A percentile compares a stretch with the other conserved stretches of the same genome.
Evolutionary conservation across 1,140 invertebrate species (phyloP).

Genomic region (Drosophila parabipectinata): DNA sequence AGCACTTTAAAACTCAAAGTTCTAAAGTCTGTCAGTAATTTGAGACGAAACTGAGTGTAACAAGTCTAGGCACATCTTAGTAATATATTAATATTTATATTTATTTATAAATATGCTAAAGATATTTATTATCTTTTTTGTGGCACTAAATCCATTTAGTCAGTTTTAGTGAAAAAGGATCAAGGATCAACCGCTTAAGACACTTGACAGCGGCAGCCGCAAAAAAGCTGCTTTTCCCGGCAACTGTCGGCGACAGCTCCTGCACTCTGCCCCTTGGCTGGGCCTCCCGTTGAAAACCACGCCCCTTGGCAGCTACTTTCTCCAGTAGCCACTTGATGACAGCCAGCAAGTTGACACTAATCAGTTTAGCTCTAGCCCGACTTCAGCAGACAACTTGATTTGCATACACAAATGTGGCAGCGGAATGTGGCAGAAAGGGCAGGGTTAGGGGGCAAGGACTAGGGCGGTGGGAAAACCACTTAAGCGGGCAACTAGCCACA

Average conservation of each 20-base stretch:
- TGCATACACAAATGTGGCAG: conserved; percentile 29
- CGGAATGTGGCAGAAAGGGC: neutral
- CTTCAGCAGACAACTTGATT: conserved; percentile 38
- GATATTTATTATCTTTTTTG: neutral
- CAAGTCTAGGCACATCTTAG: too few species aligned
- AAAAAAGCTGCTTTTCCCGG: conserved; percentile 5
- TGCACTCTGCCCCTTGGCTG: neutral
- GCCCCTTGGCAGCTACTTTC: conserved; percentile 12
- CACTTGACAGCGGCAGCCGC: conserved; percentile 32
- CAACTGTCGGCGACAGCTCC: conserved; percentile 7
- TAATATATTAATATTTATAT: too few species aligned
- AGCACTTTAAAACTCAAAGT: too few species aligned
- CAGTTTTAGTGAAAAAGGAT: conserved; percentile 7
- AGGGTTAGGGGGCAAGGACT: too few species aligned
- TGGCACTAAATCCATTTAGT: neutral
- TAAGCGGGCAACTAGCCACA: conserved; percentile 74
- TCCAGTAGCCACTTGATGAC: conserved; percentile 49
- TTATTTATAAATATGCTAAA: too few species aligned
- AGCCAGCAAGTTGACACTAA: conserved; percentile 49
- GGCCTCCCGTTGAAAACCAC: neutral
- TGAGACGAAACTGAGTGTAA: too few species aligned
- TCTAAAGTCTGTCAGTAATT: too few species aligned
- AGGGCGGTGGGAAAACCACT: conserved; percentile 56
- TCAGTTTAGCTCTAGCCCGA: conserved; percentile 51
- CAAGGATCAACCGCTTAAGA: conserved; percentile 40